A percentile compares a stretch with the other conserved stretches of the same genome.
These are phyloP conservation scores for Pterocles gutturalis DNA, from an alignment of 2,113 vertebrate species.

Conservation along the genomic window DNA sequence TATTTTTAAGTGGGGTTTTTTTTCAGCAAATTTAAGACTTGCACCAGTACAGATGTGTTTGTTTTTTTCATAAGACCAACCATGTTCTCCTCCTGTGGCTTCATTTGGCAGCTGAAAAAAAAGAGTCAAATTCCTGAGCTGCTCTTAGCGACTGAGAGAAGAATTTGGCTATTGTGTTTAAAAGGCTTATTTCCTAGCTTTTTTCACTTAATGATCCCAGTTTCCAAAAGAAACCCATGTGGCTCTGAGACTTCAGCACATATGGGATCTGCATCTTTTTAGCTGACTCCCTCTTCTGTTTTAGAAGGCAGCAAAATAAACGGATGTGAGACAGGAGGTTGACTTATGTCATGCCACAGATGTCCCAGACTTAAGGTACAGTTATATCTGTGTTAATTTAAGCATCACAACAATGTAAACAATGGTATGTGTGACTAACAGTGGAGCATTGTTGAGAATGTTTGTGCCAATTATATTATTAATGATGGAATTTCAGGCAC, in stretches of 20 bases:
- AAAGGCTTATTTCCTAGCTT: neutral
- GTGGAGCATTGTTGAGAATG: conserved; percentile 16
- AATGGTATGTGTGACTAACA: conserved; percentile 39
- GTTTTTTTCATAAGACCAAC: neutral
- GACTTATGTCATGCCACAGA: neutral
- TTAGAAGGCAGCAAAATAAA: conserved; percentile 6
- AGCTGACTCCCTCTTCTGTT: neutral
- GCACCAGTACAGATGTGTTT: neutral
- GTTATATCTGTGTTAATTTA: neutral
- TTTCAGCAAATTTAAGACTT: neutral
- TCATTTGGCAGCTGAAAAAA: neutral
- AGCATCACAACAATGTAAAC: neutral
- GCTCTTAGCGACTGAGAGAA: neutral
- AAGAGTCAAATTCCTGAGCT: neutral
- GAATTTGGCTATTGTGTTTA: conserved; percentile 7
- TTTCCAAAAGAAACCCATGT: neutral
- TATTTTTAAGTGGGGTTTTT: neutral
- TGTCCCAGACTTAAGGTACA: neutral
- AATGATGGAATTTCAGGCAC: conserved; percentile 73
- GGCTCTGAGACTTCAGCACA: neutral
- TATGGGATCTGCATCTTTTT: neutral
- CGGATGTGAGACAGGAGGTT: neutral
- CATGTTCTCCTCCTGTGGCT: neutral
- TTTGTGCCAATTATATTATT: conserved; percentile 61
- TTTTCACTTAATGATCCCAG: neutral